Evolutionary conservation across 2,888 invertebrate species (phyloP).

Genomic region (Eupithecia tripunctaria): DNA sequence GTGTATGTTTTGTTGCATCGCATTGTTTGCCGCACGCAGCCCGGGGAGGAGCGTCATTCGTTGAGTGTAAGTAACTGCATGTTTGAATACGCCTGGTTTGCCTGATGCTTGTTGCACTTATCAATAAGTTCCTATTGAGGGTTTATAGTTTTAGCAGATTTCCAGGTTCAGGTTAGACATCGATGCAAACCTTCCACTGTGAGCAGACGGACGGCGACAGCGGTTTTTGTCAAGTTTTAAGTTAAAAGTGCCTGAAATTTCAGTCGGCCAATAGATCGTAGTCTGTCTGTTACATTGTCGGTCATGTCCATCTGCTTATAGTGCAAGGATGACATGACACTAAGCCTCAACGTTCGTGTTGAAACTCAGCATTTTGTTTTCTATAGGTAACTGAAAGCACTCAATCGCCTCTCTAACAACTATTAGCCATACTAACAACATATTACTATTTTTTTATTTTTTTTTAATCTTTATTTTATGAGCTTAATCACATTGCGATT

Average conservation of each 20-base stretch:
- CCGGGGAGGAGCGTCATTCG: constrained; percentile 89
- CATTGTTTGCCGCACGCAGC: constrained; percentile 81
- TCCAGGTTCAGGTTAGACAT: background rate
- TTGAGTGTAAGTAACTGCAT: constrained; percentile 86
- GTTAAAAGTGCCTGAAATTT: background rate
- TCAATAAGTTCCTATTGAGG: background rate
- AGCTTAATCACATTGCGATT: too few relatives aligned
- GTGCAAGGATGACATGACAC: background rate
- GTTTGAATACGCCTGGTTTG: constrained; percentile 29
- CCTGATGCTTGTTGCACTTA: constrained; percentile 35
- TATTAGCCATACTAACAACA: constrained; percentile 17
- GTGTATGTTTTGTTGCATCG: constrained; percentile 80
- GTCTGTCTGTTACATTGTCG: background rate
- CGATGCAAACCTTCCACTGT: background rate
- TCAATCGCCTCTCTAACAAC: constrained; percentile 12
- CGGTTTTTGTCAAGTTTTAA: background rate
- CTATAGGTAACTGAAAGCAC: constrained; percentile 1
- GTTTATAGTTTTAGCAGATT: background rate
- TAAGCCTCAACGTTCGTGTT: background rate
- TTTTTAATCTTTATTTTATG: too few relatives aligned
- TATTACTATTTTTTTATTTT: too few relatives aligned
- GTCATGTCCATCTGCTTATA: background rate
- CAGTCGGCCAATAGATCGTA: background rate
- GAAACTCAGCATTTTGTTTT: background rate
- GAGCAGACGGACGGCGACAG: background rate